Conservation (phyloP, 2,888 invertebrate genomes). For the Lithophane semibrunnea region DNA sequence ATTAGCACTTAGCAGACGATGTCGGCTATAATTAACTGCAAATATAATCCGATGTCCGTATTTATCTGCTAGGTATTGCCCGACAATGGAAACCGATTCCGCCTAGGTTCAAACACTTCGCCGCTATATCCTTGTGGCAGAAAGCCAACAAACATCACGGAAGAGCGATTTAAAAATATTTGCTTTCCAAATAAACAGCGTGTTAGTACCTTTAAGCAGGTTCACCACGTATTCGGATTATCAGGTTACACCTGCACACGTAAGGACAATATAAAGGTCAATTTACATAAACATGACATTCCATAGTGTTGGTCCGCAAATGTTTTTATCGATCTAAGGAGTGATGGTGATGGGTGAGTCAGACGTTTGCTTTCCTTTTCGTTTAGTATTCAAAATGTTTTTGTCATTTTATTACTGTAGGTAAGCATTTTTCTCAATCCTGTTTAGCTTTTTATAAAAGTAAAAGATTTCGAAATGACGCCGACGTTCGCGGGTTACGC, state of each 20-base stretch:
- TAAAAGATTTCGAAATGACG: conserved; percentile 10
- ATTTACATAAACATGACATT: conserved; percentile 81
- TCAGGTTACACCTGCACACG: conserved; percentile 78
- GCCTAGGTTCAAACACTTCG: conserved; percentile 28
- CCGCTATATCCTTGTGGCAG: conserved; percentile 69
- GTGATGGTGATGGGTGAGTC: conserved; percentile 67
- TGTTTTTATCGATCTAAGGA: conserved; percentile 67
- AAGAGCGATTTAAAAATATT: conserved; percentile 74
- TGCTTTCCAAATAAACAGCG: conserved; percentile 78
- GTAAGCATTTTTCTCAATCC: conserved; percentile 31
- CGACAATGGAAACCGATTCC: conserved; percentile 16
- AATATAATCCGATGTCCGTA: conserved; percentile 57
- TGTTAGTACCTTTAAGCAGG: conserved; percentile 59
- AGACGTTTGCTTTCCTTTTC: conserved; percentile 76
- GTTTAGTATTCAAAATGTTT: conserved; percentile 72
- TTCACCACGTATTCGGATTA: conserved; percentile 80
- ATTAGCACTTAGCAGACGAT: conserved; percentile 46
- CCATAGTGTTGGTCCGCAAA: conserved; percentile 73
- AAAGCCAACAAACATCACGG: conserved; percentile 69
- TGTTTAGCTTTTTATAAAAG: conserved; percentile 37
- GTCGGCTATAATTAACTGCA: conserved; percentile 52
- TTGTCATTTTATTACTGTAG: conserved; percentile 55
- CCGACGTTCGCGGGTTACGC: neutral
- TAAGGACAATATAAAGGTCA: conserved; percentile 76
- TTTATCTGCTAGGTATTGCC: conserved; percentile 28